Conservation (phyloP, 2,797 vertebrate species). For the Melanotaenia maccullochi region DNA sequence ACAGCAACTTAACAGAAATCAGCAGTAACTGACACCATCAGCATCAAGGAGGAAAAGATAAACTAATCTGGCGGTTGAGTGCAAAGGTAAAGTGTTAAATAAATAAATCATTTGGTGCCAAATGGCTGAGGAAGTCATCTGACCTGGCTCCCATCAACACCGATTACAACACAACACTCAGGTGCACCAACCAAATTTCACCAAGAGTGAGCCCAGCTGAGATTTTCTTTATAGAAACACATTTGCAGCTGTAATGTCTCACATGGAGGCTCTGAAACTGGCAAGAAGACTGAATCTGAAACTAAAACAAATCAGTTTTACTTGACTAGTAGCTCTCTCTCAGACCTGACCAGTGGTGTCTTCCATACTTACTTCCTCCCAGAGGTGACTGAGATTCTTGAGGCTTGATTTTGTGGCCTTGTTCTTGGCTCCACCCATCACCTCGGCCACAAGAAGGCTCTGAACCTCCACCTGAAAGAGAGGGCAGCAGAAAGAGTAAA, state of each 20-base stretch:
- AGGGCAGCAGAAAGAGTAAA: neutral
- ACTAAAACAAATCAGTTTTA: neutral
- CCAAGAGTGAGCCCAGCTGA: neutral
- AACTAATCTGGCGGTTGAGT: neutral
- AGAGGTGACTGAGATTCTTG: slow-evolving; percentile 90
- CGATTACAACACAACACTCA: neutral
- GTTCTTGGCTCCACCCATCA: slow-evolving; percentile 91
- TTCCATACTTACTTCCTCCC: slow-evolving; percentile 86
- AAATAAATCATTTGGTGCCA: neutral
- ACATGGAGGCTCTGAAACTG: neutral
- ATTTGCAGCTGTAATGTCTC: neutral
- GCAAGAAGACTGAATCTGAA: neutral
- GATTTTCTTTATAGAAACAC: neutral
- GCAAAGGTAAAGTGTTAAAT: neutral
- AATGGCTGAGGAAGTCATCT: neutral
- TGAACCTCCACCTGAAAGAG: slow-evolving; percentile 92
- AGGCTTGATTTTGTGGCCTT: slow-evolving; percentile 86
- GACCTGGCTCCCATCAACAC: neutral
- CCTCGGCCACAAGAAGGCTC: slow-evolving; percentile 90
- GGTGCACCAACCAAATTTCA: neutral
- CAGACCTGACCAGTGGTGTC: neutral
- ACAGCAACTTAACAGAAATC: neutral
- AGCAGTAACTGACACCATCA: neutral
- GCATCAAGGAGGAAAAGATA: neutral
- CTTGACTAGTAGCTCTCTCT: neutral